Conservation (phyloP, 92 coral and sea anemone genomes). For the Actinostola sp. region DNA sequence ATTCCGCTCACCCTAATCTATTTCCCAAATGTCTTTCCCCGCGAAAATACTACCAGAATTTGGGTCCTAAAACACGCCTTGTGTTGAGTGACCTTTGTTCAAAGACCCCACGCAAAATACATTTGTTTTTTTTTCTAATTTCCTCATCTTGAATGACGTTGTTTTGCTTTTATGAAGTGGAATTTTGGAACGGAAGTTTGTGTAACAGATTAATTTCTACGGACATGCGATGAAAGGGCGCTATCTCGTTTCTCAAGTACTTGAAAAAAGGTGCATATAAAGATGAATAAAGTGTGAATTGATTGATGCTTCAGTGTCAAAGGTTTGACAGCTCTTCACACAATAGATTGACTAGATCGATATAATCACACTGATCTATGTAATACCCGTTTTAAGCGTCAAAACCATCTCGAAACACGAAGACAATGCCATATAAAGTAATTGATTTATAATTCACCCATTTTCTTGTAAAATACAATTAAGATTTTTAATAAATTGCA, state of each 20-base stretch:
- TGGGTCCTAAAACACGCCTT: background rate
- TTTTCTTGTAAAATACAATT: background rate
- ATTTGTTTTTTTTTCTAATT: background rate
- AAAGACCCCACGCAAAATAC: background rate
- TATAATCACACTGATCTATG: background rate
- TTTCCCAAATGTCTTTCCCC: conserved; percentile 8
- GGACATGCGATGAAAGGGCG: conserved; percentile 4
- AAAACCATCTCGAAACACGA: too few species aligned
- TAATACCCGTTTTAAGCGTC: too few species aligned
- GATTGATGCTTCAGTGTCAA: background rate
- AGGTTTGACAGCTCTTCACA: background rate
- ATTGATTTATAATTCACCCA: too few species aligned
- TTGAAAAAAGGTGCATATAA: background rate
- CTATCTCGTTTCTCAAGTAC: background rate
- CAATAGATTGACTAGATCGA: background rate
- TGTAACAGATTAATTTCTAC: background rate
- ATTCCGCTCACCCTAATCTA: background rate
- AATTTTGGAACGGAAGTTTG: conserved; percentile 16
- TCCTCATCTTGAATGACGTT: background rate
- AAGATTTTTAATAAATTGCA: background rate
- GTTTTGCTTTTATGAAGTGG: background rate
- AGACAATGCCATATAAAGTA: too few species aligned
- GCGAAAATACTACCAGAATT: background rate
- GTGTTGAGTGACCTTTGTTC: conserved; percentile 1
- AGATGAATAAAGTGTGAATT: conserved; percentile 7